These are phyloP conservation scores for Cyaniris semiargus DNA, from an alignment of 2,888 invertebrate species.

Conservation along the genomic window DNA sequence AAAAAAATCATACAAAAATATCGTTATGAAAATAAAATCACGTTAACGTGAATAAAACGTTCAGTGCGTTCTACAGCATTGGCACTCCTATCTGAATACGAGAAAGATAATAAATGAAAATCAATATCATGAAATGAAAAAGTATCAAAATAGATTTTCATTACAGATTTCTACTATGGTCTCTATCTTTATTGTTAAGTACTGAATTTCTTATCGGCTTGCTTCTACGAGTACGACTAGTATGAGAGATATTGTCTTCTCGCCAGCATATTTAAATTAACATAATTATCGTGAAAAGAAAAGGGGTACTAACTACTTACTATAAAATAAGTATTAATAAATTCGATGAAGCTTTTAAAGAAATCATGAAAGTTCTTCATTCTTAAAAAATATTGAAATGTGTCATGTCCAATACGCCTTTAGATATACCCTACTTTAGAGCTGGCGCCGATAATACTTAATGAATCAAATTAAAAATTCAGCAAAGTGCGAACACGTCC, in stretches of 20 bases:
- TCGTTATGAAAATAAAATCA: slow-evolving; percentile 20
- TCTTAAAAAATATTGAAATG: neutral
- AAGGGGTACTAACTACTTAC: neutral
- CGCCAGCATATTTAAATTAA: neutral
- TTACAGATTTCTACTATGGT: neutral
- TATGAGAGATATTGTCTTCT: neutral
- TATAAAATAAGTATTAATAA: neutral
- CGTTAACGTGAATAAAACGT: neutral
- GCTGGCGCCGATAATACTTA: neutral
- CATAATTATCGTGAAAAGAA: neutral
- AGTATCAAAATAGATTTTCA: slow-evolving; percentile 22
- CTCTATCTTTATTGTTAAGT: neutral
- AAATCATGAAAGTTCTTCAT: neutral
- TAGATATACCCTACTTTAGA: neutral
- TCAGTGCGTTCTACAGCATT: neutral
- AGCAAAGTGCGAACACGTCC: slow-evolving; percentile 33
- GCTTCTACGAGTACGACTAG: neutral
- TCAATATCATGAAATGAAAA: slow-evolving; percentile 31
- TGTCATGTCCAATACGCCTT: neutral
- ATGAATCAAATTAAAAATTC: neutral
- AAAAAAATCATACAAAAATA: slow-evolving; percentile 29
- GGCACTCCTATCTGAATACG: no score
- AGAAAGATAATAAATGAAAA: neutral
- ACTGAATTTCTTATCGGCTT: neutral
- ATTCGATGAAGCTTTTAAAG: neutral